Evolutionary conservation across 2,888 invertebrate genomes (phyloP).

Genomic region (Lamellibrachia columna): DNA sequence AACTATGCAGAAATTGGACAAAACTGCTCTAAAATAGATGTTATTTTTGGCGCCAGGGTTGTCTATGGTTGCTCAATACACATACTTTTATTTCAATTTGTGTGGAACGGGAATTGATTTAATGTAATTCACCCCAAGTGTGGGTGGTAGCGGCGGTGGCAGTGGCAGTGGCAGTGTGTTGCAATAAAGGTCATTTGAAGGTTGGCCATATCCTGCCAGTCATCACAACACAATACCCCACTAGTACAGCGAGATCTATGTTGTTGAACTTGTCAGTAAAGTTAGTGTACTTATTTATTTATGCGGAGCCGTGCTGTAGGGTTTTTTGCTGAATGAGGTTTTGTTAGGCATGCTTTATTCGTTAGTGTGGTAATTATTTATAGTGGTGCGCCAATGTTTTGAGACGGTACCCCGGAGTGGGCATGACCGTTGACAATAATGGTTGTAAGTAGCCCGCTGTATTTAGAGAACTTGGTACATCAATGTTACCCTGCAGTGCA

Average conservation of each 20-base stretch:
- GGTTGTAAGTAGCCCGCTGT: background rate
- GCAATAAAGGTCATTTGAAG: background rate
- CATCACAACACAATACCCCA: background rate
- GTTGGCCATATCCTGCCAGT: background rate
- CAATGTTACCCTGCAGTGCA: too few species aligned
- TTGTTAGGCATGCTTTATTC: background rate
- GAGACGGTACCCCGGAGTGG: background rate
- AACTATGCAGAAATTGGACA: too few species aligned
- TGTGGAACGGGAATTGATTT: too few species aligned
- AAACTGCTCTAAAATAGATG: too few species aligned
- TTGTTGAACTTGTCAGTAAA: background rate
- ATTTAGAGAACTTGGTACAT: background rate
- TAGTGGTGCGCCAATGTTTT: background rate
- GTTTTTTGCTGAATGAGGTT: background rate
- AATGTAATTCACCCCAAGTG: too few species aligned
- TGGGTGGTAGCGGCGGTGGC: background rate
- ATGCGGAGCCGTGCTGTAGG: background rate
- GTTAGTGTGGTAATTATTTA: background rate
- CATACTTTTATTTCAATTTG: too few species aligned
- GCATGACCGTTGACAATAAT: background rate
- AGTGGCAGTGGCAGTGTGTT: background rate
- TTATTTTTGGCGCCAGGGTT: too few species aligned
- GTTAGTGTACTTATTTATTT: slow-evolving; percentile 2
- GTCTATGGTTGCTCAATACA: too few species aligned
- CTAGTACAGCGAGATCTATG: background rate